Evolutionary conservation across 2,113 vertebrate genomes (phyloP).

Genomic region (Bombycilla garrulus): DNA sequence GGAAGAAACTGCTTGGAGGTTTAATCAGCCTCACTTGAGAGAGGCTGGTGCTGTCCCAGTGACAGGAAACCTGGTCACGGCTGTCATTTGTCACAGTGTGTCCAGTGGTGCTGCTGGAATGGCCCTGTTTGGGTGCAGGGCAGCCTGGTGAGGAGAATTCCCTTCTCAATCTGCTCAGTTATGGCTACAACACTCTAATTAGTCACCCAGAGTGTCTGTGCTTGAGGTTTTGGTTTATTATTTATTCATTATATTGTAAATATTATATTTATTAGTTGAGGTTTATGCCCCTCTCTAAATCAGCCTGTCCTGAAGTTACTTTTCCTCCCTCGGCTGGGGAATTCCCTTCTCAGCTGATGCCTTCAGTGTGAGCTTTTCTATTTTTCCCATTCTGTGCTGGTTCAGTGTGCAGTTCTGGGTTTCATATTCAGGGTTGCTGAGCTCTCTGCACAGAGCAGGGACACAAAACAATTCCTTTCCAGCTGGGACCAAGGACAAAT

Average conservation of each 20-base stretch:
- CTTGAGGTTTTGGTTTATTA: background rate
- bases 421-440: too few relatives aligned
- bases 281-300: too few relatives aligned
- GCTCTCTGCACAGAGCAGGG: too few relatives aligned
- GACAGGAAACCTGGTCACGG: background rate
- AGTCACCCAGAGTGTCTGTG: background rate
- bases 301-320: accelerated
- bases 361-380: too few relatives aligned
- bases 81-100: background rate
- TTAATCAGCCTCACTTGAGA: background rate
- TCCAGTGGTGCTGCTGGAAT: background rate
- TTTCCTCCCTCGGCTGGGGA: background rate
- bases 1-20: background rate
- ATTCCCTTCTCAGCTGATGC: background rate
- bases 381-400: too few relatives aligned
- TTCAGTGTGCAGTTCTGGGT: too few relatives aligned
- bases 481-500: too few relatives aligned
- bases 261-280: too few relatives aligned
- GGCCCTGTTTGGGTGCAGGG: background rate
- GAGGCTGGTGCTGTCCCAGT: background rate
- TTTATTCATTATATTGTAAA: too few relatives aligned
- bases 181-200: background rate
- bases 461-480: too few relatives aligned
- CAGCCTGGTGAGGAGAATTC: background rate
- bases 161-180: background rate